phyloP scores from a whole-genome alignment of 2,113 vertebrate species.

The Sebastes fasciatus region DNA sequence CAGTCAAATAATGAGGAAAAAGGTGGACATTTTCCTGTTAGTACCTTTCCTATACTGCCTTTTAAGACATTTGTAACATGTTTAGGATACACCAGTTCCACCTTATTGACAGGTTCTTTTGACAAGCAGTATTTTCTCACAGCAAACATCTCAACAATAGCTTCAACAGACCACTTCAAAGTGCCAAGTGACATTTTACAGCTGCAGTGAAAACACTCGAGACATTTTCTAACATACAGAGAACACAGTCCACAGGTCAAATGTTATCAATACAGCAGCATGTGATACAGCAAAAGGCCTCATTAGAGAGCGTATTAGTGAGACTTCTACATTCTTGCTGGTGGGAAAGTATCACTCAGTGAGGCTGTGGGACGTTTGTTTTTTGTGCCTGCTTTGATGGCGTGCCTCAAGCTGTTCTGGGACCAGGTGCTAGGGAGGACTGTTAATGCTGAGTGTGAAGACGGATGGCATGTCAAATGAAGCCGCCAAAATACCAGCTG shows the following conservation, averaged over 20 bases:
- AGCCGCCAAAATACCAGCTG: slow-evolving; percentile 49
- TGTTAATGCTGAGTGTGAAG: slow-evolving; percentile 55
- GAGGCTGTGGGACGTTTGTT: slow-evolving; percentile 18
- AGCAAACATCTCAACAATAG: slow-evolving; percentile 2
- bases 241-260: slow-evolving; percentile 35
- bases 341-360: slow-evolving; percentile 41
- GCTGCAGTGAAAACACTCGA: slow-evolving; percentile 8
- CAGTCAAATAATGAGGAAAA: neutral
- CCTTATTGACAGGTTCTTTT: neutral
- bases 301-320: slow-evolving; percentile 51
- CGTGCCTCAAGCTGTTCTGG: slow-evolving; percentile 57
- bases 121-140: neutral
- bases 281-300: slow-evolving; percentile 16
- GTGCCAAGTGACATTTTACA: slow-evolving; percentile 37
- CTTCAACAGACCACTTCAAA: neutral
- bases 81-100: neutral
- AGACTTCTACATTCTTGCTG: slow-evolving; percentile 36
- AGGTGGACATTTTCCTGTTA: neutral
- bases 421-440: slow-evolving; percentile 63
- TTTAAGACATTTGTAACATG: neutral
- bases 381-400: slow-evolving; percentile 30
- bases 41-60: neutral
- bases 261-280: slow-evolving; percentile 57
- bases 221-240: neutral
- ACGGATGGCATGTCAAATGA: slow-evolving; percentile 71